These are phyloP conservation scores for Balanococcus diminutus DNA, from an alignment of 2,888 invertebrate species.

Conservation along the genomic window DNA sequence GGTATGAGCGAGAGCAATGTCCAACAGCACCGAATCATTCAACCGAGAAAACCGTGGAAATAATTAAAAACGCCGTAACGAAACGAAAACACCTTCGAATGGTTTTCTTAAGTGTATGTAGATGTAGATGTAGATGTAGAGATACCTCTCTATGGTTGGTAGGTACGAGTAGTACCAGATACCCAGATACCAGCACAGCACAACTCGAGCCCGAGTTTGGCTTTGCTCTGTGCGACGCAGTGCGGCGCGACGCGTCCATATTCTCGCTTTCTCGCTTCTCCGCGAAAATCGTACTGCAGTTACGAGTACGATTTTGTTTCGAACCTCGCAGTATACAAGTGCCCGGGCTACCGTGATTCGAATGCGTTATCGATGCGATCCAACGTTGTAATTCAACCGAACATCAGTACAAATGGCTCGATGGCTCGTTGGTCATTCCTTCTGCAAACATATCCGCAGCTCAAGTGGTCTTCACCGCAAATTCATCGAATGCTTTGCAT, in stretches of 20 bases:
- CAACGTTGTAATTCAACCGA: not conserved
- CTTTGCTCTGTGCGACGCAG: not conserved
- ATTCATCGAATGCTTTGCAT: no score
- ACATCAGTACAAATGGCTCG: no score
- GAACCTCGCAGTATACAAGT: not conserved
- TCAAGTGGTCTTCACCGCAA: no score
- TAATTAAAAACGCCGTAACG: slow-evolving; percentile 52
- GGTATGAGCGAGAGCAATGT: slow-evolving; percentile 31
- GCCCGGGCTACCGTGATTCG: not conserved
- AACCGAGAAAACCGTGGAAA: slow-evolving; percentile 50
- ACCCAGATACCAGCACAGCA: not conserved
- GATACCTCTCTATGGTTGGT: no score
- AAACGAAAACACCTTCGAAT: slow-evolving; percentile 51
- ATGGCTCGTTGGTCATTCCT: no score
- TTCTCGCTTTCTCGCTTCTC: not conserved
- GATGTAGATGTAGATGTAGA: not conserved
- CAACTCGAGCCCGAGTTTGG: not conserved
- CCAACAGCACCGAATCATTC: slow-evolving; percentile 42
- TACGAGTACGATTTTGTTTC: not conserved
- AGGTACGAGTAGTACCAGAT: no score
- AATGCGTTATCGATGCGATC: not conserved
- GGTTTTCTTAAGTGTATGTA: slow-evolving; percentile 1
- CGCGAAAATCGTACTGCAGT: no score
- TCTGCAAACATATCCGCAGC: no score
- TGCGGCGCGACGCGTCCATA: not conserved